Evolutionary conservation across 2,113 vertebrate genomes (phyloP), one percentile per base, ranked within the genome.

Genomic region (Albula glossodonta): DNA sequence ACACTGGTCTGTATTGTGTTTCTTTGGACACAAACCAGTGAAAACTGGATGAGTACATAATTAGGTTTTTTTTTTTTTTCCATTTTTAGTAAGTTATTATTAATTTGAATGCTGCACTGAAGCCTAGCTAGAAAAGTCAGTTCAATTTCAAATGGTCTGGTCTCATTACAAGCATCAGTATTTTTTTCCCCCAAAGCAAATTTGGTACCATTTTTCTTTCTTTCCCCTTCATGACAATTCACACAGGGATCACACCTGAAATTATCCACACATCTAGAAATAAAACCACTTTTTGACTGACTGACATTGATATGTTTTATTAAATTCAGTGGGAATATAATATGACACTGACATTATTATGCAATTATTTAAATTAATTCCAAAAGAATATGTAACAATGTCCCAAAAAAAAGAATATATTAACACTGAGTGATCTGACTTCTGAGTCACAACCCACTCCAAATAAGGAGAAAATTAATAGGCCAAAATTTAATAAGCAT

Each of bases 361-460:
- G 41, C 25, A 51, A 80, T 80, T 53, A 48, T 83, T 87, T 57
- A 89, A 88, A 86, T 86, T 60, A 77, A 83, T 60, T 83, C 80
- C 66, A 53, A 82, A 41, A 79, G 0, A 78, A 86, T 81, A 63
- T 87, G 80, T 51, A 52, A 82, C 84, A 86, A 80, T 82, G 85
- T 81, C 82, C 49, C 17, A 66, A 60, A 60, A 66, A 78, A 53
- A 84, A 79, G 82, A 83, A 66, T 66, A 82, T 79, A 82, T 79
- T 88, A 90, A 90, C 88, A 90, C 88, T 81, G 84, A 85, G 25
- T 70, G 79, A 86, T 25, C 84, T 19, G 48, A 57, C 50, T 49
- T 48, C 15, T 56, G 53, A 41, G 25, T 19, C 66, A 81, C 83
- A 84, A 22, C 48, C 80, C 48, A 15, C 78, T 50, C 56, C 78